Evolutionary conservation across 2,113 vertebrate genomes (phyloP), one percentile per base, ranked within the genome.

Genomic region (Anas platyrhynchos): DNA sequence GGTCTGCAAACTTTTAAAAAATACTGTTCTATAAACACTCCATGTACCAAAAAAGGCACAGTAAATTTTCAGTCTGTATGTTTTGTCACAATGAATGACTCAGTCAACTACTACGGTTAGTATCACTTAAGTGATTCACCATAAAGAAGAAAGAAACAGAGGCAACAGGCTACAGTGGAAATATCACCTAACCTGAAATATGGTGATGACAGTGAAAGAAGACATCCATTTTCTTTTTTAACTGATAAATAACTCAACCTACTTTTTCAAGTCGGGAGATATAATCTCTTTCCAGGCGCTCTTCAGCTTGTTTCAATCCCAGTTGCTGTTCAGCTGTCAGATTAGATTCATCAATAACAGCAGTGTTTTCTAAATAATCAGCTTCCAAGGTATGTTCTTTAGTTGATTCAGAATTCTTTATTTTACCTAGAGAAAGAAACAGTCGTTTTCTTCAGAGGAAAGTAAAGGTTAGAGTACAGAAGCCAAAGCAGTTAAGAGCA

Each of bases 271-370:
- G 98, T 65, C 99, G 98, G 97, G 98, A 99, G 96, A 99, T 99
- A 97, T 99, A 99, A 98, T 99, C 99, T 97, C 99, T 98, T 98
- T 98, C 98, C 95, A 99, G 98, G 58, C 99, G 98, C 95, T 99
- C 99, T 98, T 99, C 99, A 9, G 99, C 99, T 98, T 99, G 99
- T 95, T 98, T 99, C 97, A 99, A 98, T 79, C 99, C 99, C 91
- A 99, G 98, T 94, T 99, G 99, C 92, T 99, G 99, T 95, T 99
- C 99, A 43, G 97, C 96, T 84, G 98, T 99, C 87, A 99, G 96
- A 54, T 96, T 95, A 29, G 97, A 98, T 46, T 99, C 99, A 91
- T 98, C 99, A 96, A 97, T 97, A 52, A 95, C 75, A 89, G 97
- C 89, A 67, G 97, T 85, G 66, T 96, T 98, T 97, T 98, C 98